Percentiles rank a stretch among this genome's conserved stretches.
phyloP scores from a whole-genome alignment of 2,888 invertebrate genomes.

The Myopa tessellatipennis region DNA sequence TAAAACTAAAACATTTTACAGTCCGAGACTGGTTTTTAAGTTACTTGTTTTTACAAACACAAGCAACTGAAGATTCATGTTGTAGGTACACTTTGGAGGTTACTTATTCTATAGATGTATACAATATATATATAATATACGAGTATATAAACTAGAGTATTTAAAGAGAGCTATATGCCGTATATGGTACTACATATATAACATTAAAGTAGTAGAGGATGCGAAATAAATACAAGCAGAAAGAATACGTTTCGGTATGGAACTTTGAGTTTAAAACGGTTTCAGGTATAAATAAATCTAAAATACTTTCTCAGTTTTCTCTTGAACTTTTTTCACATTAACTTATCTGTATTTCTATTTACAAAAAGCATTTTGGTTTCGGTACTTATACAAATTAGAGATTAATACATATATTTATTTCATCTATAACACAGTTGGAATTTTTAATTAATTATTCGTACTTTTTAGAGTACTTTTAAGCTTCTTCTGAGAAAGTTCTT shows the following conservation, averaged over 20 bases:
- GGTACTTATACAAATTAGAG: conserved; percentile 16
- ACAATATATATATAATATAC: conserved; percentile 14
- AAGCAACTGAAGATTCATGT: conserved; percentile 26
- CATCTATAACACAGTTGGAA: conserved; percentile 44
- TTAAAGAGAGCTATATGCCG: conserved; percentile 15
- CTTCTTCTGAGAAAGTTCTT: conserved; percentile 15
- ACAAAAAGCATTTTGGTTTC: conserved; percentile 3
- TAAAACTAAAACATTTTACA: neutral
- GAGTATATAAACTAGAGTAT: conserved; percentile 29
- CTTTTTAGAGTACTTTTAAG: conserved; percentile 7
- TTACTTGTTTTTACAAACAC: conserved; percentile 23
- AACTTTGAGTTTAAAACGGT: neutral
- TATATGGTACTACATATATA: conserved; percentile 1
- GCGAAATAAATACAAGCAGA: neutral
- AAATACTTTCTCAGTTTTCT: conserved; percentile 7
- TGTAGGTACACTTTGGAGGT: conserved; percentile 38
- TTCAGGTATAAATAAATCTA: conserved; percentile 12
- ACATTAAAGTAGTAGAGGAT: neutral
- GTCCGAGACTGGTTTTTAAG: conserved; percentile 19
- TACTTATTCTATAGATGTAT: conserved; percentile 20
- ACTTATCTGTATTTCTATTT: neutral
- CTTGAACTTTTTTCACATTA: neutral
- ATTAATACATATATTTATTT: conserved; percentile 25
- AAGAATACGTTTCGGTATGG: neutral
- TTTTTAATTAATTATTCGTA: conserved; percentile 36